Conservation (phyloP, 2,113 vertebrate genomes). For the Heteronetta atricapilla region DNA sequence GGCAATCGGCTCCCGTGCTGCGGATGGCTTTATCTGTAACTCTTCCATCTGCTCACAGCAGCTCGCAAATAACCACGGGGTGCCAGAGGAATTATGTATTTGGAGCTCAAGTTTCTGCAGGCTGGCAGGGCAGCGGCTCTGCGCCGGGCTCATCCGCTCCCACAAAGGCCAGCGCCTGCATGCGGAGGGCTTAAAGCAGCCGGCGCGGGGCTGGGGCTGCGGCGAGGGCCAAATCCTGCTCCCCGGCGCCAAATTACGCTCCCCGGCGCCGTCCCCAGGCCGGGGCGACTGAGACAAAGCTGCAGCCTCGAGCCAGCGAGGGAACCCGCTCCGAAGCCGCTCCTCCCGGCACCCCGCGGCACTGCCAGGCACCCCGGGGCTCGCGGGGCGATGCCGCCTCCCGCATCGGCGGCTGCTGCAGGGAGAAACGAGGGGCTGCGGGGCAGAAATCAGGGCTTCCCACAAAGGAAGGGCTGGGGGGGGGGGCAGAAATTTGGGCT, state of each 20-base stretch:
- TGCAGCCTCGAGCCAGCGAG: background rate
- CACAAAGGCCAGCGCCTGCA: constrained; percentile 29
- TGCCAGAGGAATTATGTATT: constrained; percentile 71
- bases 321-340: no score
- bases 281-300: background rate
- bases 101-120: constrained; percentile 59
- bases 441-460: no score
- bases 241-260: background rate
- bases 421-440: background rate
- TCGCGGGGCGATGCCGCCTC: fast-evolving
- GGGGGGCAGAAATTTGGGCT: no score
- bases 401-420: fast-evolving
- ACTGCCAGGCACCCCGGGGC: fast-evolving
- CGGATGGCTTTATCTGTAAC: constrained; percentile 67
- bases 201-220: background rate
- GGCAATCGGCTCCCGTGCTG: constrained; percentile 61
- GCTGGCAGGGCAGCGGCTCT: constrained; percentile 56
- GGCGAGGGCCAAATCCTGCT: background rate
- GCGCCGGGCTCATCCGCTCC: constrained; percentile 33
- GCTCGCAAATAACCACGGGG: constrained; percentile 65
- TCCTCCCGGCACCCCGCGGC: background rate
- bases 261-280: background rate
- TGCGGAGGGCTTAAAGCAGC: constrained; percentile 11
- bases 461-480: no score
- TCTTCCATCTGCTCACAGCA: constrained; percentile 66